Conservation (phyloP, 2,888 invertebrate genomes). For the Tiliacea aurago region DNA sequence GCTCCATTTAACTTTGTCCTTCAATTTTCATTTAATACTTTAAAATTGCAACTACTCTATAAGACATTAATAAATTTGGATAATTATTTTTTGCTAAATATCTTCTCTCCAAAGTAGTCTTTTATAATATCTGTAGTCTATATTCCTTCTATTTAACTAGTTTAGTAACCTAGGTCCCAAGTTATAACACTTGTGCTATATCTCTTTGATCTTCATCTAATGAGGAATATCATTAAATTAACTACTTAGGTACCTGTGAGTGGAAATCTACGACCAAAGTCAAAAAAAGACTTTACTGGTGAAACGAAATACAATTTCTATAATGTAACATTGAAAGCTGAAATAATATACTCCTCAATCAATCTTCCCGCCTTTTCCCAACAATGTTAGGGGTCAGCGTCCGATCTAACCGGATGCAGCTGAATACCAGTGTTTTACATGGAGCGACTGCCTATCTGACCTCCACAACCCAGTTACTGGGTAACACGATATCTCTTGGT, state of each 20-base stretch:
- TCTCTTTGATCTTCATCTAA: background rate
- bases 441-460: too few species aligned
- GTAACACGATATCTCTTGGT: too few species aligned
- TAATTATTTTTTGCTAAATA: background rate
- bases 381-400: too few species aligned
- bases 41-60: background rate
- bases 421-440: too few species aligned
- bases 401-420: too few species aligned
- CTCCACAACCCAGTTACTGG: too few species aligned
- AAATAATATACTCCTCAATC: background rate
- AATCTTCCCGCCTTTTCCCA: too few species aligned
- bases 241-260: background rate
- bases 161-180: slow-evolving; percentile 13
- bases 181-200: slow-evolving; percentile 14
- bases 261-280: background rate
- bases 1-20: background rate
- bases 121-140: slow-evolving; percentile 16
- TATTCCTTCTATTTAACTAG: slow-evolving; percentile 32
- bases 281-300: background rate
- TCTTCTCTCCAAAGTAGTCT: slow-evolving; percentile 32
- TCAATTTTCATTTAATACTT: background rate
- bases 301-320: background rate
- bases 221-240: slow-evolving; percentile 29
- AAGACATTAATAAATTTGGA: background rate
- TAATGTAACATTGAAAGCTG: background rate